phyloP scores from a whole-genome alignment of 2,797 vertebrate species.

The Falco concolor region DNA sequence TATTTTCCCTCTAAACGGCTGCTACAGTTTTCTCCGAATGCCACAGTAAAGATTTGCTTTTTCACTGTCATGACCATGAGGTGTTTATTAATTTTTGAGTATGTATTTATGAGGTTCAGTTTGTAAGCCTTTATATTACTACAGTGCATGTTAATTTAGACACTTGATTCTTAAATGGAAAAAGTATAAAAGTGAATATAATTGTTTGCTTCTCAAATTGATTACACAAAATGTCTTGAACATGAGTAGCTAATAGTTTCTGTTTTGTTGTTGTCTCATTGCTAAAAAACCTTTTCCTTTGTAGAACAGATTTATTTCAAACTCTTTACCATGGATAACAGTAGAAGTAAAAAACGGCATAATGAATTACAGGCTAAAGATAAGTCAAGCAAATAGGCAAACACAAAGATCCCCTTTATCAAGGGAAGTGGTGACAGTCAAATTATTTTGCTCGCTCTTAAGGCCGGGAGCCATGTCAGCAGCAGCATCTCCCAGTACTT shows the following conservation, averaged over 20 bases:
- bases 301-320: slow-evolving; percentile 69
- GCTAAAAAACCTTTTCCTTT: slow-evolving; percentile 35
- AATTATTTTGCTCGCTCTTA: slow-evolving; percentile 20
- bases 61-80: not conserved
- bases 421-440: not conserved
- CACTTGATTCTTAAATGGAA: slow-evolving; percentile 24
- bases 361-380: slow-evolving; percentile 52
- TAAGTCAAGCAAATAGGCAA: slow-evolving; percentile 48
- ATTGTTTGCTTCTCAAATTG: not conserved
- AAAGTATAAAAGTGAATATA: slow-evolving; percentile 24
- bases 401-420: slow-evolving; percentile 3
- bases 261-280: not conserved
- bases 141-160: not conserved
- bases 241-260: not conserved
- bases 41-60: not conserved
- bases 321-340: slow-evolving; percentile 50
- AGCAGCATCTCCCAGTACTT: slow-evolving; percentile 10
- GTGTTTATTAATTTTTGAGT: slow-evolving; percentile 24
- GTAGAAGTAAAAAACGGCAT: slow-evolving; percentile 69
- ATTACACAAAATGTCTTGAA: slow-evolving; percentile 49
- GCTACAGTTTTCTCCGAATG: not conserved
- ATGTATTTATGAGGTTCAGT: not conserved
- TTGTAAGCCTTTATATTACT: not conserved
- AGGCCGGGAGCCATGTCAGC: slow-evolving; percentile 42
- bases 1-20: not conserved